These are phyloP conservation scores for Ganaspis brasiliensis DNA, from an alignment of 2,888 invertebrate genomes.

Conservation along the genomic window DNA sequence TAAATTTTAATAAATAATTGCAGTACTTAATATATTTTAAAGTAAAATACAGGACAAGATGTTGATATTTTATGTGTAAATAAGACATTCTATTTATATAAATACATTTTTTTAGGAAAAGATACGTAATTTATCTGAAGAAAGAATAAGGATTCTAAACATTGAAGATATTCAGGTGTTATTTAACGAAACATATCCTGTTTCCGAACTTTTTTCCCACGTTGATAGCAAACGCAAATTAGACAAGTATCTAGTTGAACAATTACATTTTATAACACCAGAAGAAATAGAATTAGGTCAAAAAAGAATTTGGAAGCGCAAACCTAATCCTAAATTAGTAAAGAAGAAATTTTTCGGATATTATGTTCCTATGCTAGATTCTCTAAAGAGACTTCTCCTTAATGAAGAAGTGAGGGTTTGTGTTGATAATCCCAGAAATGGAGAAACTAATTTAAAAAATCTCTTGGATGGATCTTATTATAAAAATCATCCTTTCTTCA, in stretches of 20 bases:
- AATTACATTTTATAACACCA: not conserved
- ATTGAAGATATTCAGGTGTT: not conserved
- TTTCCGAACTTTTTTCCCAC: not conserved
- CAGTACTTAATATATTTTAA: too few relatives aligned
- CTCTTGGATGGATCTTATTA: not conserved
- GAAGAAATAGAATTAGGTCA: not conserved
- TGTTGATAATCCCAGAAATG: not conserved
- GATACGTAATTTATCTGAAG: not conserved
- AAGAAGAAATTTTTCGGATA: not conserved
- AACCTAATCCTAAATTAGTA: not conserved
- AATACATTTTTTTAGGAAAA: not conserved
- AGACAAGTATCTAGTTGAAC: not conserved
- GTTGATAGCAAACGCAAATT: not conserved
- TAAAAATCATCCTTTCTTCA: slow-evolving; percentile 2
- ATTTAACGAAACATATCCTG: not conserved
- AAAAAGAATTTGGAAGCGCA: not conserved
- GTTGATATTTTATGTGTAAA: not conserved
- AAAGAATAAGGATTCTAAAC: not conserved
- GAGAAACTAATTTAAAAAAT: not conserved
- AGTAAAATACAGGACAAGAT: too few relatives aligned
- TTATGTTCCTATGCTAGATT: not conserved
- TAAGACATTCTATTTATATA: not conserved
- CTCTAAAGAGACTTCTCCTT: not conserved
- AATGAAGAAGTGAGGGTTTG: slow-evolving; percentile 1
- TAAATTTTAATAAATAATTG: too few relatives aligned